Base-by-base conservation (phyloP, 1,140 invertebrate species). In the Hylaeus volcanicus region DNA sequence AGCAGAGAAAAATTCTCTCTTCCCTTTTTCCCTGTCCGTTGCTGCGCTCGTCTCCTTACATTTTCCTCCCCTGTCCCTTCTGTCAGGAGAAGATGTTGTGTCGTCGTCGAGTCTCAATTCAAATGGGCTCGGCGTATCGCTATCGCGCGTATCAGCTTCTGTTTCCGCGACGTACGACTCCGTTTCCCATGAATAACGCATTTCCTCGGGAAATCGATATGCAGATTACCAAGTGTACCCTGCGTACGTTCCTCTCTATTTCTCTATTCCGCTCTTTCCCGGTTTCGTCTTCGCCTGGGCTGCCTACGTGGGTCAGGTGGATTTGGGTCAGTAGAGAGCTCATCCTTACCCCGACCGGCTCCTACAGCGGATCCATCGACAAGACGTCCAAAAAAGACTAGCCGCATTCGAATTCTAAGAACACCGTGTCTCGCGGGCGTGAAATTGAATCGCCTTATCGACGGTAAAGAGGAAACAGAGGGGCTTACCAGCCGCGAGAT, bases 161-260 rank as follows among this genome's bases (percentile, higher is more conserved):
- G 85, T 84, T 87, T 87, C 72, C 74, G 61, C 85, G 71, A 83
- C 60, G 79, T 81, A 87, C 81, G 86, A 86, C 79, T 80, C 78
- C 77, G 74, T 75, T 80, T 69, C 56, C 82, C 86, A 88, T 88
- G 87, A 88, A 88, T 88, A 88, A 88, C 81, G 79, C 82, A 88
- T 88, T 86, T 88, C 82, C 82, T 26, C 41, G 76, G 70, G 72
- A 84, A 86, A 88, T 88, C 87, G 87, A 88, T 88, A 88, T 88
- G 84, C 82, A 88, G 87, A 88, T 88, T 86, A 79, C 66, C 61
- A 64, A 79, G 70, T 83, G 74, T 86, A 83, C 81, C 26, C 81
- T 61, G 56, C 69, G 61, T 83, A 79, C 66, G 64, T 53, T 61
- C 14, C 53, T 68, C 12, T 41, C 43, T 58, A 48, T 45, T 58